These are phyloP conservation scores for Grus americana DNA, from an alignment of 2,113 vertebrate species.

Conservation along the genomic window DNA sequence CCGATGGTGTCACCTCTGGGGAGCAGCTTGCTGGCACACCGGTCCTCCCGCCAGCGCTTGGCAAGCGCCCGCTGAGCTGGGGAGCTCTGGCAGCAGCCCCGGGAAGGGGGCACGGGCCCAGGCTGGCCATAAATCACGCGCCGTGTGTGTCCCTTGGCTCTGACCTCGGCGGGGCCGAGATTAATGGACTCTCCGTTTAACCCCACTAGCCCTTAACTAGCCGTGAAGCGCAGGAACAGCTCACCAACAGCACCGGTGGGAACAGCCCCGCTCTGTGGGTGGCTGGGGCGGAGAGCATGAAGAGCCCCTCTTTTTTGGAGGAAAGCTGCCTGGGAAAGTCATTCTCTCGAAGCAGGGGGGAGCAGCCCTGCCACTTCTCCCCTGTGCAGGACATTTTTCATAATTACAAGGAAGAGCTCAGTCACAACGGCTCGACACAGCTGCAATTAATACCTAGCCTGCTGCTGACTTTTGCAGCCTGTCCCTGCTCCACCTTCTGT, in stretches of 20 bases:
- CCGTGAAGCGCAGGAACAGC: slow-evolving; percentile 39
- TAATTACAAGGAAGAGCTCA: slow-evolving; percentile 53
- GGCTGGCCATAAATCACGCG: slow-evolving; percentile 39
- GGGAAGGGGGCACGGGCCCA: neutral
- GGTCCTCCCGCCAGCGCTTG: neutral
- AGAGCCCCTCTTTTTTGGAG: neutral
- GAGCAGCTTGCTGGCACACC: neutral
- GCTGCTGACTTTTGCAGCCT: neutral
- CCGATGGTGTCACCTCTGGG: neutral
- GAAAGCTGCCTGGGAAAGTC: slow-evolving; percentile 59
- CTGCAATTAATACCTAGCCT: slow-evolving; percentile 28
- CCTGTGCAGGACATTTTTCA: slow-evolving; percentile 57
- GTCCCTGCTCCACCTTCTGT: neutral
- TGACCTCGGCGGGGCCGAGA: neutral
- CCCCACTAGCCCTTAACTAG: slow-evolving; percentile 58
- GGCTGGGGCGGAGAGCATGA: neutral
- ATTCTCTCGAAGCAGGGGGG: slow-evolving; percentile 25
- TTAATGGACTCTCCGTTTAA: slow-evolving; percentile 61
- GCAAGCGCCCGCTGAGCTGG: rapidly evolving
- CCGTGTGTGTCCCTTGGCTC: slow-evolving; percentile 14
- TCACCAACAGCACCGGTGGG: slow-evolving; percentile 19
- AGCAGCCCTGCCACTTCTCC: slow-evolving; percentile 27
- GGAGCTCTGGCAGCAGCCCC: slow-evolving; percentile 5
- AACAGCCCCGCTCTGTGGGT: slow-evolving; percentile 47
- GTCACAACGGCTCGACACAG: slow-evolving; percentile 6